Conservation (phyloP, 2,888 invertebrate genomes). For the Phalera bucephala region DNA sequence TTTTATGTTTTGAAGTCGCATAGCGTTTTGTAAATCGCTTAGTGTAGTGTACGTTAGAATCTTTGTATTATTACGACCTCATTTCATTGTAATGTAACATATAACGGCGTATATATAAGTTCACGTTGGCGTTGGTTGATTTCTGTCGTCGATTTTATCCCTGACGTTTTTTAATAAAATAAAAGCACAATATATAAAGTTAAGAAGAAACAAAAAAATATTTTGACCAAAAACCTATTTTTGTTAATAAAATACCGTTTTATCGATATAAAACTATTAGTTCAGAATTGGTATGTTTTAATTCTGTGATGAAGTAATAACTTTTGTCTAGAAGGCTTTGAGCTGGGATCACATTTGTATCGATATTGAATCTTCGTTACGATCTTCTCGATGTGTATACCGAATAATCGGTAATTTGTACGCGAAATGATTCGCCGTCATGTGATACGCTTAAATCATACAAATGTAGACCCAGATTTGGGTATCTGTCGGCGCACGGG, state of each 20-base stretch:
- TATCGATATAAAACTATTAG: slow-evolving; percentile 59
- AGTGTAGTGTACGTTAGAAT: slow-evolving; percentile 44
- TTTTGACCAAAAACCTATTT: slow-evolving; percentile 75
- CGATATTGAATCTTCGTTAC: too few species aligned
- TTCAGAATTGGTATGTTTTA: slow-evolving; percentile 60
- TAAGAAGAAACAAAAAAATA: slow-evolving; percentile 62
- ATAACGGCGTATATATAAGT: slow-evolving; percentile 41
- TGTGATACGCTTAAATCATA: too few species aligned
- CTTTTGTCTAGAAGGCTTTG: slow-evolving; percentile 60
- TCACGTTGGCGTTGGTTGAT: slow-evolving; percentile 36
- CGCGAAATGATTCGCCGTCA: too few species aligned
- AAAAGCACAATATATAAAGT: slow-evolving; percentile 58
- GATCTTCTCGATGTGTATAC: too few species aligned
- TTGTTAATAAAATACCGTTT: slow-evolving; percentile 69
- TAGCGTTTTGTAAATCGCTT: slow-evolving; percentile 60
- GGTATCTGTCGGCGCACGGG: too few species aligned
- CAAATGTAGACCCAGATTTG: too few species aligned
- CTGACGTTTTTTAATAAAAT: slow-evolving; percentile 31
- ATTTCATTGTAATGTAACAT: slow-evolving; percentile 49
- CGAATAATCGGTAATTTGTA: too few species aligned
- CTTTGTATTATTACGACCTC: slow-evolving; percentile 45
- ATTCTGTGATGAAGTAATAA: slow-evolving; percentile 69
- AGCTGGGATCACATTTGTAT: not conserved
- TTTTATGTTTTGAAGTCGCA: slow-evolving; percentile 43
- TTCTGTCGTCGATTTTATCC: slow-evolving; percentile 31